Percentiles rank a stretch among this genome's conserved stretches.
These are phyloP conservation scores for Eulemur mongoz DNA, from an alignment of 2,797 vertebrate species.

Conservation along the genomic window DNA sequence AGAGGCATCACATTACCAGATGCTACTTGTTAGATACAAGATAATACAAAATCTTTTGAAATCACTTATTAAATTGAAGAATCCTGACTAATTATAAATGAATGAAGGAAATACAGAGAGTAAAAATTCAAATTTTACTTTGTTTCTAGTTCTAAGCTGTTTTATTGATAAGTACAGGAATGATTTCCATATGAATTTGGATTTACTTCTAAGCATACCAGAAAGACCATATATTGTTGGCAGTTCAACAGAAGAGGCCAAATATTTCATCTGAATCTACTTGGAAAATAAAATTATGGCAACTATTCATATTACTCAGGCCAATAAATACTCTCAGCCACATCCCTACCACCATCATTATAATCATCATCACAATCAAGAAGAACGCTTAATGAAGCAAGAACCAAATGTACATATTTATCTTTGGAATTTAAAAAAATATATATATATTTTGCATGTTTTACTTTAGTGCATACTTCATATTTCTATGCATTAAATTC, in stretches of 20 bases:
- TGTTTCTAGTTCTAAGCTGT: not conserved
- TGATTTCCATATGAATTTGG: not conserved
- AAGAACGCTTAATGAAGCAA: conserved; percentile 31
- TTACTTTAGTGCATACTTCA: not conserved
- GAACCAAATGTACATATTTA: conserved; percentile 2
- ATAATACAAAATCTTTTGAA: conserved; percentile 10
- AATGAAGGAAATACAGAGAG: not conserved
- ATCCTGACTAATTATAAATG: not conserved
- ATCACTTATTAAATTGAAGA: not conserved
- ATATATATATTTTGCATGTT: not conserved
- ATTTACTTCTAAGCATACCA: not conserved
- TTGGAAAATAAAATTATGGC: conserved; percentile 45
- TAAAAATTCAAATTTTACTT: not conserved
- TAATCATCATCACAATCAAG: conserved; percentile 2
- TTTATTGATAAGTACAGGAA: not conserved
- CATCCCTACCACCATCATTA: not conserved
- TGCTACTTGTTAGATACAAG: not conserved
- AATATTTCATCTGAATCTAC: conserved; percentile 9
- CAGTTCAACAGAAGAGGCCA: conserved; percentile 31
- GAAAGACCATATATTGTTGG: not conserved
- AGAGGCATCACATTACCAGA: too few species aligned
- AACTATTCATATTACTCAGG: not conserved
- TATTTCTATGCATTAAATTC: conserved; percentile 22
- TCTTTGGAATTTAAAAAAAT: not conserved
- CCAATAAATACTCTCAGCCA: conserved; percentile 22